Conservation (phyloP, 2,888 invertebrate species). For the Drosophila niveifrons region DNA sequence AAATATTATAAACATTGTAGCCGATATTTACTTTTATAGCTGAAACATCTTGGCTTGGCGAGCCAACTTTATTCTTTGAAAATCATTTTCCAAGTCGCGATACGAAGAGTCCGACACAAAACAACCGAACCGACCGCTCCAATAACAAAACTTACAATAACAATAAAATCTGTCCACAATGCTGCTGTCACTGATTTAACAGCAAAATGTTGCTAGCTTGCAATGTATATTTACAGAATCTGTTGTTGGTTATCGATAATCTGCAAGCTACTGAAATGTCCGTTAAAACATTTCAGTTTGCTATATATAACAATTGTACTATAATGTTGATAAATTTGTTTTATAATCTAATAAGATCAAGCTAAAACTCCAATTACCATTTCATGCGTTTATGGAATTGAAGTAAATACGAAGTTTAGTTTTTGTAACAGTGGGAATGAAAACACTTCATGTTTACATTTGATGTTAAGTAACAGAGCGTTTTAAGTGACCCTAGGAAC, state of each 20-base stretch:
- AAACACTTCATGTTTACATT: too few species aligned
- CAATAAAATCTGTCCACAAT: slow-evolving; percentile 24
- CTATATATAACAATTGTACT: too few species aligned
- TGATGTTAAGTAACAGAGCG: not conserved
- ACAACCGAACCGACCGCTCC: slow-evolving; percentile 41
- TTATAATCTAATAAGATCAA: not conserved
- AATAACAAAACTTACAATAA: slow-evolving; percentile 51
- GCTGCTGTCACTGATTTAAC: slow-evolving; percentile 28
- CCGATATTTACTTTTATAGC: slow-evolving; percentile 22
- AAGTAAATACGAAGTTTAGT: not conserved
- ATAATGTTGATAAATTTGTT: not conserved
- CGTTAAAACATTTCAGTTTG: not conserved
- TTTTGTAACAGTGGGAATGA: not conserved
- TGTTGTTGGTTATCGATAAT: slow-evolving; percentile 31
- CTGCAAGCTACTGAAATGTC: not conserved
- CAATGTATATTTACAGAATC: not conserved
- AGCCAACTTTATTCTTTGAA: slow-evolving; percentile 31
- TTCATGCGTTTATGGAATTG: not conserved
- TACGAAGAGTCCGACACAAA: slow-evolving; percentile 22
- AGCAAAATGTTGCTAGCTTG: slow-evolving; percentile 16
- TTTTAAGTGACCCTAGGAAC: not conserved
- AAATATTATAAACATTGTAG: slow-evolving; percentile 8
- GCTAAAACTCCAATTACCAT: not conserved
- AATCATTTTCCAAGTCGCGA: slow-evolving; percentile 36
- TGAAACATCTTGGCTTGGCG: slow-evolving; percentile 20